Evolutionary conservation across 2,797 vertebrate genomes (phyloP), one percentile per base, ranked within the genome.

Genomic region (Sciurus carolinensis): DNA sequence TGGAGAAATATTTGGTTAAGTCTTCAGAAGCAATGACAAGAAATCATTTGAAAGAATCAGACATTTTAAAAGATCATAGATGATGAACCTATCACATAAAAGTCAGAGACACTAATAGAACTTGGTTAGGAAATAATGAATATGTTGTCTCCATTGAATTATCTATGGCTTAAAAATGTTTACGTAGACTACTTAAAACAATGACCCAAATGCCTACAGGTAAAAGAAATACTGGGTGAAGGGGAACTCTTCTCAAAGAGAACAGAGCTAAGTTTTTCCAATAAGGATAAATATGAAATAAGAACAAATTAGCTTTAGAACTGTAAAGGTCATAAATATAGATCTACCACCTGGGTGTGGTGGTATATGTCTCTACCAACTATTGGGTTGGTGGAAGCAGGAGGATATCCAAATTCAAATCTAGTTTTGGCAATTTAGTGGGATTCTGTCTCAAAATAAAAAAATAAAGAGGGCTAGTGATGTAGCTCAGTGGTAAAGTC

Each of bases 1-100:
- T 24, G 87, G 47, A 80, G 67, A 3, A 82, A 87, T 5, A 75
- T 95, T 90, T 75, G 18, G 33, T 86, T 92, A 94, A 95, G 22
- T 26, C 3, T 12, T 22, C 1, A 12, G 1, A 18, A n/a, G 3
- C 30, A 71, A 52, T 8, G 39, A 62, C 2, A 67, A n/a, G 14
- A 72, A 18, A 3, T 0, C 0, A 30, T 80, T 76, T 93, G 67
- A 72, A 81, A 88, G 33, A 93, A 93, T n/a, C 62, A 42, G 47
- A 76, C 7, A 30, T 85, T 91, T 85, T 52, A 44, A 94, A 85
- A 28, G 50, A 73, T 24, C 20, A 24, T 3, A 88, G 11, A 67
- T 73, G 30, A 79, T 69, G 7, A 82, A 50, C 59, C 20, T 75
- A 80, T 50, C 14, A 28, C 5, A 64, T 59, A 33, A 42, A 91